phyloP scores from a whole-genome alignment of 2,888 invertebrate genomes.

The Amphipoea oculea region DNA sequence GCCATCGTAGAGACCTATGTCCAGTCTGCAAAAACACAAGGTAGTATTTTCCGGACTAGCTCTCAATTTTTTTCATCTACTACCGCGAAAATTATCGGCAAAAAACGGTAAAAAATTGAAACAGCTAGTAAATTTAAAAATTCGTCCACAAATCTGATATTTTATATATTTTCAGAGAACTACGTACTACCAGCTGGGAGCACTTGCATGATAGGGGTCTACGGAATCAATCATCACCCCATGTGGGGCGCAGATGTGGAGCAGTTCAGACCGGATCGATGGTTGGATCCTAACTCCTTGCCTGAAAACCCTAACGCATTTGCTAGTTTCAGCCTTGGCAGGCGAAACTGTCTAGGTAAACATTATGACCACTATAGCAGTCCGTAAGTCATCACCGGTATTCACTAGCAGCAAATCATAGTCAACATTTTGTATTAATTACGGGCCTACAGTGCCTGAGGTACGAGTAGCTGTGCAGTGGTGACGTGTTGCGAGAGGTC shows the following conservation, averaged over 20 bases:
- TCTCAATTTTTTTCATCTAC: not conserved
- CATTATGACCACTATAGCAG: not conserved
- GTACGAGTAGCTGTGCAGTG: not conserved
- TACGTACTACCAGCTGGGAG: conserved; percentile 69
- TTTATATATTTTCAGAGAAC: conserved; percentile 32
- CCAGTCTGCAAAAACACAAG: not conserved
- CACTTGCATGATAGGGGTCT: conserved; percentile 71
- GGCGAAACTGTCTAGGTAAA: conserved; percentile 44
- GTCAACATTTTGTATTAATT: not conserved
- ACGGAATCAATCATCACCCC: conserved; percentile 75
- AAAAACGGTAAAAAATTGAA: too few relatives aligned
- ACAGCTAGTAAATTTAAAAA: too few relatives aligned
- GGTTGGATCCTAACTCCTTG: conserved; percentile 72
- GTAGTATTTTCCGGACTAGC: not conserved
- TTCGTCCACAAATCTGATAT: not conserved
- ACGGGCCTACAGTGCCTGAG: not conserved
- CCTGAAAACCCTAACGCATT: conserved; percentile 73
- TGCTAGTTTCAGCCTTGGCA: conserved; percentile 72
- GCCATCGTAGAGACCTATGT: not conserved
- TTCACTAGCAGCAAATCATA: not conserved
- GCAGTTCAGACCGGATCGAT: conserved; percentile 77
- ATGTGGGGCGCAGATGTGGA: conserved; percentile 77
- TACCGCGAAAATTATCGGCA: not conserved
- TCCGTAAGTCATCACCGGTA: not conserved
- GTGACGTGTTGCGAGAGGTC: not conserved